These are phyloP conservation scores for Allolobophora icterica DNA, from an alignment of 2,888 invertebrate genomes.

Conservation along the genomic window DNA sequence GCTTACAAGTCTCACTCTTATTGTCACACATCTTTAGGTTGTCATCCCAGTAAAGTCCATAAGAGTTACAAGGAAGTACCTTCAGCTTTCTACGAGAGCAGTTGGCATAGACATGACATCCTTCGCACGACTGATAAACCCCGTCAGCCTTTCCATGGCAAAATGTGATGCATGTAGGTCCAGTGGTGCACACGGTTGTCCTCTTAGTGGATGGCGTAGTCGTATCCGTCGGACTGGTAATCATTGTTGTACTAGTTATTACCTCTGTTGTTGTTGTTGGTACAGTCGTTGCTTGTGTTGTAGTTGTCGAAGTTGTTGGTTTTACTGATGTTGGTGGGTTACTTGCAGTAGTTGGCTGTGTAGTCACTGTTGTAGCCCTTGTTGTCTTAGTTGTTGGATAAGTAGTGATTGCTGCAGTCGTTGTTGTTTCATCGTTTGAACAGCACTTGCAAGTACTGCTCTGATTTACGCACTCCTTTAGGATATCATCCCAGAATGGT, in stretches of 20 bases:
- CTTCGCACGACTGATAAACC: constrained; percentile 3
- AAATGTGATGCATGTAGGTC: constrained; percentile 1
- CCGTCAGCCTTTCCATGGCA: background rate
- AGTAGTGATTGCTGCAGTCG: no score
- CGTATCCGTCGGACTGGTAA: no score
- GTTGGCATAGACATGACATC: constrained; percentile 7
- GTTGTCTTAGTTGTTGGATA: background rate
- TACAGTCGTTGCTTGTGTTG: background rate
- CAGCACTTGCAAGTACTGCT: constrained; percentile 27
- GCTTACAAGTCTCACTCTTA: no score
- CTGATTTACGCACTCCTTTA: background rate
- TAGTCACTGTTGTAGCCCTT: background rate
- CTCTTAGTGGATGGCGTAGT: background rate
- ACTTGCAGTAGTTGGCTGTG: background rate
- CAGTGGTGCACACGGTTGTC: background rate
- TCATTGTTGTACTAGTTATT: no score
- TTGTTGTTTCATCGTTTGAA: background rate
- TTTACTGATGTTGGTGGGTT: background rate
- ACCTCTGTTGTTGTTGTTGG: background rate
- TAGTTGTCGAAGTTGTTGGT: background rate
- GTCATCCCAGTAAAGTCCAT: constrained; percentile 20
- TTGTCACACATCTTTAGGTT: background rate
- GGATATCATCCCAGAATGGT: constrained; percentile 14
- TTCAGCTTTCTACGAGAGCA: background rate
- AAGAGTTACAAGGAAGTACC: background rate